Conservation (phyloP, 2,113 vertebrate genomes). For the Perca flavescens region DNA sequence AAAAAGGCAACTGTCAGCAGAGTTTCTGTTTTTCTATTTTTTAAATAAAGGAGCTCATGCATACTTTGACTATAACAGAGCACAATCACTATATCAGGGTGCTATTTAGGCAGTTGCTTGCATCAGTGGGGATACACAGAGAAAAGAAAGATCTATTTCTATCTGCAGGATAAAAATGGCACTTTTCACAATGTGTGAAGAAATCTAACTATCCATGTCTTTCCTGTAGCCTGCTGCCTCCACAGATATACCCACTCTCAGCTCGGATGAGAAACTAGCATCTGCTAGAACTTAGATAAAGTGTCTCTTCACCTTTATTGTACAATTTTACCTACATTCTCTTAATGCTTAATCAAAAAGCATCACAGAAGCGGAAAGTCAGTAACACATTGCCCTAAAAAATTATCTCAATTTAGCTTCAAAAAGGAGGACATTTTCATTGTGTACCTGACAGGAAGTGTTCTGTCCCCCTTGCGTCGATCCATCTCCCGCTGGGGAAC, state of each 20-base stretch:
- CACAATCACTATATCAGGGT: slow-evolving; percentile 7
- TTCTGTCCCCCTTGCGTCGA: slow-evolving; percentile 95
- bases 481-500: slow-evolving; percentile 99
- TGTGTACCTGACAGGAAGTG: slow-evolving; percentile 92
- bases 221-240: slow-evolving; percentile 6
- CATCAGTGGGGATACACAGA: slow-evolving; percentile 24
- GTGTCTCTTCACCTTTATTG: background rate
- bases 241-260: slow-evolving; percentile 23
- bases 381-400: background rate
- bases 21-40: slow-evolving; percentile 34
- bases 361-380: slow-evolving; percentile 4
- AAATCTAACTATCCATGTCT: slow-evolving; percentile 16
- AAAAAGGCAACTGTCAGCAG: slow-evolving; percentile 26
- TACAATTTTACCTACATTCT: slow-evolving; percentile 10
- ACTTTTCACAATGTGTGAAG: slow-evolving; percentile 16
- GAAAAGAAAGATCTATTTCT: slow-evolving; percentile 50
- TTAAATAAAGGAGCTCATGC: slow-evolving; percentile 16
- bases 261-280: slow-evolving; percentile 13
- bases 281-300: slow-evolving; percentile 10
- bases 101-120: slow-evolving; percentile 34
- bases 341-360: slow-evolving; percentile 13
- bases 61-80: slow-evolving; percentile 19
- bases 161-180: slow-evolving; percentile 53
- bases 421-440: background rate
- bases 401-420: background rate